Evolutionary conservation across 2,888 invertebrate genomes (phyloP).

Genomic region (Eristalis pertinax): DNA sequence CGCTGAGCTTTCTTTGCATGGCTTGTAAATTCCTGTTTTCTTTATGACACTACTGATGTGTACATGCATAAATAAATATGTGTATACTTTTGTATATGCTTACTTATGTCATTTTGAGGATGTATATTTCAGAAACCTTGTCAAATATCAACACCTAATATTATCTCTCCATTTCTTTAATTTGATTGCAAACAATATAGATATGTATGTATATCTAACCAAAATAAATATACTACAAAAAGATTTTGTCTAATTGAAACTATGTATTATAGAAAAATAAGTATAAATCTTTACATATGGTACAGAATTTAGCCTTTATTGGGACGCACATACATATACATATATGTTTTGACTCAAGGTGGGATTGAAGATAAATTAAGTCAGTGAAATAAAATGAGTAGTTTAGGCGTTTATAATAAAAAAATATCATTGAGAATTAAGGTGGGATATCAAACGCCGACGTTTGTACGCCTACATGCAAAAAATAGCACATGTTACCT

Average conservation of each 20-base stretch:
- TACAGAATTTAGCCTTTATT: no score
- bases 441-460: constrained; percentile 56
- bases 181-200: no score
- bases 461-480: constrained; percentile 59
- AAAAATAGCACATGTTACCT: constrained; percentile 55
- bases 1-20: constrained; percentile 32
- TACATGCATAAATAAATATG: not conserved
- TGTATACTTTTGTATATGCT: not conserved
- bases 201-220: no score
- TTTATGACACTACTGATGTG: not conserved
- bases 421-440: not conserved
- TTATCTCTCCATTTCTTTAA: no score
- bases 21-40: constrained; percentile 40
- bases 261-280: no score
- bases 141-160: no score
- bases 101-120: no score
- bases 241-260: no score
- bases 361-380: not conserved
- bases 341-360: not conserved
- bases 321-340: not conserved
- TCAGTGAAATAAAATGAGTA: not conserved
- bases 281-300: no score
- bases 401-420: not conserved
- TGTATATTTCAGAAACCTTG: no score
- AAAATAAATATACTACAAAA: no score